Conservation (phyloP, 2,113 vertebrate species). For the Bujurquina vittata region DNA sequence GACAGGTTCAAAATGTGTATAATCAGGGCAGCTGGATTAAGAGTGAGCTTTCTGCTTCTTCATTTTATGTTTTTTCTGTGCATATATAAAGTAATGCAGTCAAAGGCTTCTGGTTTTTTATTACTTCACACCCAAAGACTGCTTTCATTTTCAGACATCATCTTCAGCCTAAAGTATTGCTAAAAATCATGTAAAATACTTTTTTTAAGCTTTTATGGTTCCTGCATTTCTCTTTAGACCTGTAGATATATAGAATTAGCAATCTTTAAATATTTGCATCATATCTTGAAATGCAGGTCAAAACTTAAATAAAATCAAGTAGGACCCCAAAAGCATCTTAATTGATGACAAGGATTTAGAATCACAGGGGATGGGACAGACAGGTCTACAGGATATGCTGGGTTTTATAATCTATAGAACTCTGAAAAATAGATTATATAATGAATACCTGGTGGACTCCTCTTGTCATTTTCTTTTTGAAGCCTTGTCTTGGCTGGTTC, state of each 20-base stretch:
- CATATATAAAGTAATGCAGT: not conserved
- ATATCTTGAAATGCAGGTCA: not conserved
- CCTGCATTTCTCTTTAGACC: not conserved
- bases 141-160: not conserved
- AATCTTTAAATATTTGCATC: not conserved
- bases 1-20: not conserved
- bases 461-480: slow-evolving; percentile 14
- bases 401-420: not conserved
- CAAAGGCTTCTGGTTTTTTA: not conserved
- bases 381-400: not conserved
- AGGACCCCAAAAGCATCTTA: not conserved
- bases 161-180: not conserved
- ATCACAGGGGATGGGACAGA: not conserved
- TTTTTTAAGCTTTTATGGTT: not conserved
- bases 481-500: slow-evolving; percentile 16
- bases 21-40: not conserved
- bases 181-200: not conserved
- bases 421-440: not conserved
- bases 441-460: slow-evolving; percentile 48
- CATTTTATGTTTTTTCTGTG: not conserved
- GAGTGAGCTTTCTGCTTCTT: not conserved
- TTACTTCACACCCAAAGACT: not conserved
- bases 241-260: not conserved
- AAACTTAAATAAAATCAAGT: not conserved
- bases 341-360: not conserved